Evolutionary conservation across 2,888 invertebrate species (phyloP), one percentile per base, ranked within the genome.

Genomic region (Synanthedon formicaeformis): DNA sequence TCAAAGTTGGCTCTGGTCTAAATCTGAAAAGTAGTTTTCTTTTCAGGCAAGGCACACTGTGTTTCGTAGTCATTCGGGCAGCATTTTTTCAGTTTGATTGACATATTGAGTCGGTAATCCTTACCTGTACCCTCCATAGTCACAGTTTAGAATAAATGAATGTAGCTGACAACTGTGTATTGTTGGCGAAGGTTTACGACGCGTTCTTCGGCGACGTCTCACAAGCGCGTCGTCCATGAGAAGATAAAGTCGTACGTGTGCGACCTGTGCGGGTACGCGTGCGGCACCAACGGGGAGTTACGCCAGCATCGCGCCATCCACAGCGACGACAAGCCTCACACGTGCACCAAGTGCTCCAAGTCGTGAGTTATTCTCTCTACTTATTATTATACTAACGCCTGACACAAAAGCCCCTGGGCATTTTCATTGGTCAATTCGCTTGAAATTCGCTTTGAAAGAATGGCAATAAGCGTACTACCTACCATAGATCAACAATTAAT

Each of bases 291-390:
- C 68, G 89, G 89, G 52, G 89, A 89, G 67, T 71, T 90, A 65
- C 81, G 88, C 1, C 89, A 89, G 60, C 90, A 90, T 63, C 79
- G 88, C 61, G 89, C 89, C 55, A 89, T 89, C 59, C 90, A 90
- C 67, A 89, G 89, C 70, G 89, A 89, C 60, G 89, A 85, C 60
- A 89, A 88, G 59, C 88, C 87, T 3, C 88, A 79, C 71, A 78
- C 75, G 40, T 90, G 90, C 73, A 72, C 72, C 53, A 83, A 82
- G 52, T 90, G 90, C 61, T 71, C 76, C 41, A 89, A 89, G 63
- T 69, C 79, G 89, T 88, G 58, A 69, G 78, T 49, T 16, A n/a
- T 41, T 41, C n/a, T 45, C 14, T n/a, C 13, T 45, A 1, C 14
- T 13, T 2, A 13, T 14, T 45, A 41, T n/a, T 11, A 2, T 41